Base-by-base conservation (phyloP, 2,797 vertebrate genomes). In the Pangasius djambal region DNA sequence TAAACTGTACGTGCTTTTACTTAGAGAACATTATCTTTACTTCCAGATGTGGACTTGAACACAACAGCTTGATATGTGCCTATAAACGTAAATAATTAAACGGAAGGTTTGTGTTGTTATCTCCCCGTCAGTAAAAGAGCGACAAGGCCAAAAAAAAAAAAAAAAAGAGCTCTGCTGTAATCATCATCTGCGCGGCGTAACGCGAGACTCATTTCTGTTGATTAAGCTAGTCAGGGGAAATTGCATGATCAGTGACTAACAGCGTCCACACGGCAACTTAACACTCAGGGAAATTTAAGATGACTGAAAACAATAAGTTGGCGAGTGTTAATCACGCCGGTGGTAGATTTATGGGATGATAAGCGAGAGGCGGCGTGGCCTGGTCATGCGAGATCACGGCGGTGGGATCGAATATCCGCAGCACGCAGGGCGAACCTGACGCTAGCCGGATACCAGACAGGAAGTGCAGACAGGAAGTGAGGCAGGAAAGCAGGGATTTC, bases 261-360 rank as follows among this genome's bases (percentile, higher is more conserved):
- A 20, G 67, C 16, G 31, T 34, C 67, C 31, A 34, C 9, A 28
- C 4, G 13, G 34, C 70, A 52, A 77, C 25, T 7, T 16, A 59
- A 81, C 52, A 81, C 78, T 59, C 52, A 2, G 78, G 52, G 78
- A 81, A 81, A 57, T 25, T 22, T 81, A 81, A 59, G 18, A 18
- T 9, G 77, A 34, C 28, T 3, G 50, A 48, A 57, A 79, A 57
- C 78, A 81, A 81, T 25, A 0, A 55, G 8, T 0, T 59, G 52
- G 52, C 8, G 52, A 82, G 87, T 15, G 72, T 77, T 88, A 77
- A 61, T 65, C 70, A 52, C 81, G 3, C 57, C 44, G 28, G 25
- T 9, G 57, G 48, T 67, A 13, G 61, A 85, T 85, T 69, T 70
- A 57, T 50, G n/a, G 37, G 74, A n/a, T 28, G 52, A 85, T 67